Evolutionary conservation across 2,113 vertebrate genomes (phyloP).

Genomic region (Cebus imitator): DNA sequence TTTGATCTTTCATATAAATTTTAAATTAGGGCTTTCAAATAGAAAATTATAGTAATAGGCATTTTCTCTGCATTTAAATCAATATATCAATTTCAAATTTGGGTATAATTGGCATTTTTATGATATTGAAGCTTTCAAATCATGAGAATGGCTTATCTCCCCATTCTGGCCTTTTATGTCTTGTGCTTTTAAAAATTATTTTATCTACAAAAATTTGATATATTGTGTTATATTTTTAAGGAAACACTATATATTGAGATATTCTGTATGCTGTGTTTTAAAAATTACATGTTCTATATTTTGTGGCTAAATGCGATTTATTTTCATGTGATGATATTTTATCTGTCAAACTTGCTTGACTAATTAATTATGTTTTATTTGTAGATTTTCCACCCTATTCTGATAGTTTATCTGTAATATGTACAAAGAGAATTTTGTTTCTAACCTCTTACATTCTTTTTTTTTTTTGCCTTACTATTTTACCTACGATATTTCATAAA

Average conservation of each 20-base stretch:
- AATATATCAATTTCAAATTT: not conserved
- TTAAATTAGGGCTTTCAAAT: not conserved
- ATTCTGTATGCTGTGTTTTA: not conserved
- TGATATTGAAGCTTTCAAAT: not conserved
- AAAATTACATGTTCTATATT: not conserved
- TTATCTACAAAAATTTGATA: not conserved
- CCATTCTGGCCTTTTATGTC: not conserved
- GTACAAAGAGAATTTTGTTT: not conserved
- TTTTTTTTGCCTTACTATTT: not conserved
- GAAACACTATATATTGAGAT: not conserved
- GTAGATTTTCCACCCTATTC: not conserved
- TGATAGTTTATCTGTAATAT: not conserved
- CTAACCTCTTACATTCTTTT: not conserved
- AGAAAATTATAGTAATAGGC: not conserved
- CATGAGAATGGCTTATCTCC: not conserved
- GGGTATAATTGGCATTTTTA: not conserved
- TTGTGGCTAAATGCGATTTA: not conserved
- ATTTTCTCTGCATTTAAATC: not conserved
- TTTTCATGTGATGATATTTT: not conserved
- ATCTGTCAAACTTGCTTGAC: not conserved
- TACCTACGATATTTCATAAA: not conserved
- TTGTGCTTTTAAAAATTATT: not conserved
- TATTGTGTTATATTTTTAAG: not conserved
- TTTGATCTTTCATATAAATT: not conserved
- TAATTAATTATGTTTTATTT: not conserved